Conservation (phyloP, 1,140 invertebrate genomes). For the Lepeophtheirus salmonis region DNA sequence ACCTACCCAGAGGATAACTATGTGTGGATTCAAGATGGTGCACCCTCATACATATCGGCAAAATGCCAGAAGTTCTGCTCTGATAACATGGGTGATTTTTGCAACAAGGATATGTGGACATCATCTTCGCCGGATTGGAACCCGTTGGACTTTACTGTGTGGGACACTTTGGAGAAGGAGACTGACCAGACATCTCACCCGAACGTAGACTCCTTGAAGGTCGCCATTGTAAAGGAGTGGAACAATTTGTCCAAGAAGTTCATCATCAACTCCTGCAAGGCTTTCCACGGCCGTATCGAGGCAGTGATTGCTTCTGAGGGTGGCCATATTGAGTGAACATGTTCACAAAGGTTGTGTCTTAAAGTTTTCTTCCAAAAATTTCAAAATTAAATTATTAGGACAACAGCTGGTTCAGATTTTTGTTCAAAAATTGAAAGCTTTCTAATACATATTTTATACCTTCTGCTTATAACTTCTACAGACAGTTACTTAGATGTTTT, state of each 20-base stretch:
- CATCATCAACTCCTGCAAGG: background rate
- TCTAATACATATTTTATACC: no score
- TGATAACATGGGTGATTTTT: background rate
- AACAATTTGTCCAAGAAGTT: background rate
- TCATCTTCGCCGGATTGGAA: background rate
- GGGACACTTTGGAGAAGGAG: background rate
- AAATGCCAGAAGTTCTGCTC: background rate
- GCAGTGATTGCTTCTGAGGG: background rate
- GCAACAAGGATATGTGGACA: background rate
- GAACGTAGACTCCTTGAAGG: background rate
- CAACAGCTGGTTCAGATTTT: no score
- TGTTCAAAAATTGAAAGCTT: no score
- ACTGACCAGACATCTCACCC: background rate
- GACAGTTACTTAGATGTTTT: no score
- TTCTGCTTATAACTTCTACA: no score
- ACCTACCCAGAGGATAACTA: no score
- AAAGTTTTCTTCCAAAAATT: no score
- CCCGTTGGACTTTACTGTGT: background rate
- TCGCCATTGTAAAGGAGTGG: background rate
- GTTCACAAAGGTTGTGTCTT: no score
- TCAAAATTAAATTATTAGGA: no score
- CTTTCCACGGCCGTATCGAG: background rate
- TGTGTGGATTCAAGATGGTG: no score
- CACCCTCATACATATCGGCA: no score
- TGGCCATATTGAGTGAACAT: no score